Conservation (phyloP, 1,140 invertebrate genomes). For the Caenorhabditis tropicalis region DNA sequence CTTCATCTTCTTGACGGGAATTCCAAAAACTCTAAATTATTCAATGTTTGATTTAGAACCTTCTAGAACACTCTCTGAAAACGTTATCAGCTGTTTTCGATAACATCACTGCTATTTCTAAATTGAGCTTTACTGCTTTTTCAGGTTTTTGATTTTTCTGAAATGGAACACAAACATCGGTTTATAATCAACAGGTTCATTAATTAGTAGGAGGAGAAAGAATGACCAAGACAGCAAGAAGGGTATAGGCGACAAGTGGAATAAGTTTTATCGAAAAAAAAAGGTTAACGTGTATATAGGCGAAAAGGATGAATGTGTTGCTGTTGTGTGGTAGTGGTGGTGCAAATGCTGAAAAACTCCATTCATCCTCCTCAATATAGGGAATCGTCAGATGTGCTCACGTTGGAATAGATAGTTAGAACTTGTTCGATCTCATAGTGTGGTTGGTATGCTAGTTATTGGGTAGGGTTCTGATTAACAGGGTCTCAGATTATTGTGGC, state of each 20-base stretch:
- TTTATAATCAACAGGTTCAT: conserved; percentile 29
- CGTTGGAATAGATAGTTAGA: neutral
- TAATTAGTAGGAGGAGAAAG: neutral
- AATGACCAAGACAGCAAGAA: conserved; percentile 28
- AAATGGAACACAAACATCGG: neutral
- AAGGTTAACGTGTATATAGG: neutral
- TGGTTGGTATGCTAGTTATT: neutral
- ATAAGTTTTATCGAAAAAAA: neutral
- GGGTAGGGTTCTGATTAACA: neutral
- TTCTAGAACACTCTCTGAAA: no score
- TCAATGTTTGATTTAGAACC: no score
- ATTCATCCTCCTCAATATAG: conserved; percentile 1
- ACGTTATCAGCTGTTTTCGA: no score
- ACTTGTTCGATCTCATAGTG: conserved; percentile 34
- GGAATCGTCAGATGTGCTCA: conserved; percentile 15
- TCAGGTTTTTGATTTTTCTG: no score
- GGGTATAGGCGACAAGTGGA: conserved; percentile 26
- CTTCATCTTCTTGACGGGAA: no score
- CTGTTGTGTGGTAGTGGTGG: conserved; percentile 3
- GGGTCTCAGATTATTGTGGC: neutral
- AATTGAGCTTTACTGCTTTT: no score
- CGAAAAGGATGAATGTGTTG: conserved; percentile 23
- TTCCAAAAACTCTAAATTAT: no score
- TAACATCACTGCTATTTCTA: no score
- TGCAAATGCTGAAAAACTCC: neutral